phyloP scores from a whole-genome alignment of 2,888 invertebrate species.

The Macaria liturata region DNA sequence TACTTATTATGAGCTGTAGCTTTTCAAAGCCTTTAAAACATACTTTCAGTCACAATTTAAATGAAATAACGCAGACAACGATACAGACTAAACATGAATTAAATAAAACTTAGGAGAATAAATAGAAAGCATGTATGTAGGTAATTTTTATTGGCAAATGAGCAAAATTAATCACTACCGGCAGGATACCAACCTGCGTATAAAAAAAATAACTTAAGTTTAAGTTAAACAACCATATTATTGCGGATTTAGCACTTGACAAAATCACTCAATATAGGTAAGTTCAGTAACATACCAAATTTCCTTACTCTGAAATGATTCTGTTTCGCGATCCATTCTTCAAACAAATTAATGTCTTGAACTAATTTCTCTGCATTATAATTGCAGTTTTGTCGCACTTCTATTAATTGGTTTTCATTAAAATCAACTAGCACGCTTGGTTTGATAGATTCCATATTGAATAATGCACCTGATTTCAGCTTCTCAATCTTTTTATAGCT shows the following conservation, averaged over 20 bases:
- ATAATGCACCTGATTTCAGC: background rate
- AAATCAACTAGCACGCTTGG: slow-evolving; percentile 13
- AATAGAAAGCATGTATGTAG: background rate
- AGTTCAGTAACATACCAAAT: slow-evolving; percentile 22
- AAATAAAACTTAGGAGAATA: background rate
- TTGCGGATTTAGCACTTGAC: too few species aligned
- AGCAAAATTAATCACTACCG: too few species aligned
- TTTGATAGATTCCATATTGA: slow-evolving; percentile 14
- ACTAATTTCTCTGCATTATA: slow-evolving; percentile 36
- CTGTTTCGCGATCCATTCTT: slow-evolving; percentile 39
- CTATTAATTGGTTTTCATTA: slow-evolving; percentile 33
- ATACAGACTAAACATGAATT: too few species aligned
- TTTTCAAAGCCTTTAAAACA: too few species aligned
- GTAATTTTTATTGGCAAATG: too few species aligned
- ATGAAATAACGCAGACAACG: too few species aligned
- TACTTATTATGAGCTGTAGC: too few species aligned
- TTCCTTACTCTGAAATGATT: slow-evolving; percentile 38
- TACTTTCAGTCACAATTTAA: too few species aligned
- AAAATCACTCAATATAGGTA: too few species aligned
- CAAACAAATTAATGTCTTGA: slow-evolving; percentile 39
- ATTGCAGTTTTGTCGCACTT: slow-evolving; percentile 35
- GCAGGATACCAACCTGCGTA: too few species aligned
- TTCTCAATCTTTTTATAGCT: too few species aligned
- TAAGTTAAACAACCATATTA: too few species aligned
- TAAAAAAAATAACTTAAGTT: background rate